Base-by-base conservation (phyloP, 1,140 invertebrate species). In the Scaptodrosophila lebanonensis region DNA sequence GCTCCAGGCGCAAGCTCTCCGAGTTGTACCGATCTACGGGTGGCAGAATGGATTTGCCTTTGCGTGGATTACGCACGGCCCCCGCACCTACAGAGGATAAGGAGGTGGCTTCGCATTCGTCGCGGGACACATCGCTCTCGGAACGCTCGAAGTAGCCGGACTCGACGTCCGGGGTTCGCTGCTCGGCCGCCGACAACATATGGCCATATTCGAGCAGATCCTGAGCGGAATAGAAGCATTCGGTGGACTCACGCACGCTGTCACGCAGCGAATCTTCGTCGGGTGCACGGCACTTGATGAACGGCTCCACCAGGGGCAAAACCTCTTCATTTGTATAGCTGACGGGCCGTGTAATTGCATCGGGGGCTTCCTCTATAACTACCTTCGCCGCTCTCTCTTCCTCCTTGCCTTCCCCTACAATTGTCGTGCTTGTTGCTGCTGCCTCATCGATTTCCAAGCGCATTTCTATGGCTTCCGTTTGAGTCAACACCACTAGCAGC, bases 131-230 rank as follows among this genome's bases (percentile, higher is more conserved):
- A 58, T 77, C 72, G 12, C 66, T 75, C 42, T 85, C 83, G 50
- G 83, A 85, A 15, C 79, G 83, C 22, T 85, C 83, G 29, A 85
- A 85, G 18, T 85, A 85, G 0, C 83, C 83, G 0, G 83, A 85
- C 22, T 85, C 83, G 1, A 85, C 76, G 11, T 85, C 83, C 6
- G 83, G 83, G 1, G 83, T 85, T 16, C 72, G 66, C n/a, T 79
- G 72, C 33, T 75, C 66, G 2, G 54, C 50, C 3, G 66, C 44
- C 0, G 62, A 61, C 5, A 84, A 25, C 59, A 83, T 64, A 16
- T 84, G 71, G 0, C 83, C 83, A 25, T 83, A 84, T 33, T 84
- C 83, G 7, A 84, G 63, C 3, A 84, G 65, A 70, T 84, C 83
- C 60, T 84, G 83, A 3, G 83, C 83, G 1, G 83, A 84, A 18